Percentiles rank a stretch among this genome's conserved stretches.
These are phyloP conservation scores for Todiramphus saurophagus DNA, from an alignment of 2,113 vertebrate genomes.

Conservation along the genomic window DNA sequence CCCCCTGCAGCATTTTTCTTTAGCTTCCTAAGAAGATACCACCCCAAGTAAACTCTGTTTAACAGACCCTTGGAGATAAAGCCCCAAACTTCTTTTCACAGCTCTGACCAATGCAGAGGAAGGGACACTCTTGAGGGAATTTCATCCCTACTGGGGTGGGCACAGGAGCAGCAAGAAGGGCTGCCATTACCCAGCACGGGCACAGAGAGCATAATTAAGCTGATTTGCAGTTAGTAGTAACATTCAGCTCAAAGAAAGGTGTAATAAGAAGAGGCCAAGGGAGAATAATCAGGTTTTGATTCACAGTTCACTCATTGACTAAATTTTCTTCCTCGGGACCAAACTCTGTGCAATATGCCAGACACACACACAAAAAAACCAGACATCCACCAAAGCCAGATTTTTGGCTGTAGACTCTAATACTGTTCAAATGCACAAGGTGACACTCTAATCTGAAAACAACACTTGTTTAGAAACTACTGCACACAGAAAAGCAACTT, in stretches of 20 bases:
- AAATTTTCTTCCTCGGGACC: not conserved
- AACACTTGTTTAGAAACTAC: not conserved
- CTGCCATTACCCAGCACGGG: not conserved
- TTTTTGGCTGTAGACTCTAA: not conserved
- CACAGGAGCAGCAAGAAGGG: not conserved
- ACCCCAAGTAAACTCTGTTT: not conserved
- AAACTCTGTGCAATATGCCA: not conserved
- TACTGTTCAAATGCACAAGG: not conserved
- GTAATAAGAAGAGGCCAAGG: not conserved
- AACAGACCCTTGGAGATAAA: not conserved
- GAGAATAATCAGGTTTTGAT: rapidly evolving
- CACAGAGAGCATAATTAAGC: not conserved
- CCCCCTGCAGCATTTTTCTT: not conserved
- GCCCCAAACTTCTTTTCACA: not conserved
- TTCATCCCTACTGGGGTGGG: not conserved
- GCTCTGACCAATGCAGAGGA: not conserved
- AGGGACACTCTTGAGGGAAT: not conserved
- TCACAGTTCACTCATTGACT: not conserved
- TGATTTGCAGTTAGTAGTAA: not conserved
- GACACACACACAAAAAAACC: not conserved
- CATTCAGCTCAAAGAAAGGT: not conserved
- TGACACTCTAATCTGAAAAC: not conserved
- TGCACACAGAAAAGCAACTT: not conserved
- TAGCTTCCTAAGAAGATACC: not conserved
- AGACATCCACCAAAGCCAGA: not conserved